A percentile compares a stretch with the other conserved stretches of the same genome.
Evolutionary conservation across 2,888 invertebrate genomes (phyloP).

Genomic region (Candidula unifasciata): DNA sequence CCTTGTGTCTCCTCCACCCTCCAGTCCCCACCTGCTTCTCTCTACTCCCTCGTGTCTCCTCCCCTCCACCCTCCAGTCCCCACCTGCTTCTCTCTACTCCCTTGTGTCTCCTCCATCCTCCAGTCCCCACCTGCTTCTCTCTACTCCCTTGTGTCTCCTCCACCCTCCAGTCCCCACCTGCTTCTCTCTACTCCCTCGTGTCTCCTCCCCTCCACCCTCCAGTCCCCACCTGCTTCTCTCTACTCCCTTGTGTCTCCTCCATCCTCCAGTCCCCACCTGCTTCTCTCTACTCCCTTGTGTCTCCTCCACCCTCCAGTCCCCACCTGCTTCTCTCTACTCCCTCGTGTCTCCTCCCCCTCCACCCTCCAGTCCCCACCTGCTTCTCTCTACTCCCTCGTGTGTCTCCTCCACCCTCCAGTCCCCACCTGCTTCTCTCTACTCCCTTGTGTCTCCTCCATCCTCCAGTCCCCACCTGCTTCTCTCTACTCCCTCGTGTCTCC

Average conservation of each 20-base stretch:
- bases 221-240: background rate
- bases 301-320: background rate
- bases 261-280: background rate
- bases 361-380: background rate
- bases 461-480: background rate
- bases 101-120: background rate
- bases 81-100: background rate
- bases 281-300: background rate
- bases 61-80: no score
- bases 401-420: no score
- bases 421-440: background rate
- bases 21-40: background rate
- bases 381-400: background rate
- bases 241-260: background rate
- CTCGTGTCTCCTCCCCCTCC: background rate
- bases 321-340: background rate
- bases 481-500: background rate
- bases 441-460: background rate
- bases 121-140: no score
- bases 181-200: background rate
- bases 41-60: background rate
- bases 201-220: background rate
- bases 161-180: no score
- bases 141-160: background rate
- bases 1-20: background rate